Conservation (phyloP, 2,113 vertebrate species). For the Antigone vipio region DNA sequence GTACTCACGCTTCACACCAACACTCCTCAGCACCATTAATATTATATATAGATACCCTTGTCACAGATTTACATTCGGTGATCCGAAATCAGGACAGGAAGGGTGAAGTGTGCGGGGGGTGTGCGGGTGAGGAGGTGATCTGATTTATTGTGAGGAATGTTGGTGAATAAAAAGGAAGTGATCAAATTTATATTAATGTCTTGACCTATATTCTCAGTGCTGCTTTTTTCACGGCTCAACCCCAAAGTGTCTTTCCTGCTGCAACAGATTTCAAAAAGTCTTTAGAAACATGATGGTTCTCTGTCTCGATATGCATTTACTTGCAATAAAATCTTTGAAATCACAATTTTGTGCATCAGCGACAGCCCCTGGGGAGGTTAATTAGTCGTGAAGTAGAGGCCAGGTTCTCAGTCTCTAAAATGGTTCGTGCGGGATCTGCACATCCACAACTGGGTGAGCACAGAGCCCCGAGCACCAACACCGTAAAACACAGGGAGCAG, state of each 20-base stretch:
- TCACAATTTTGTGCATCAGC: neutral
- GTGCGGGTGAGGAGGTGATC: constrained; percentile 49
- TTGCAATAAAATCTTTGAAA: constrained; percentile 12
- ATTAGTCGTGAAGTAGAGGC: neutral
- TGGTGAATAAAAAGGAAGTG: constrained; percentile 85
- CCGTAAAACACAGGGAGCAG: neutral
- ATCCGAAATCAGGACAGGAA: constrained; percentile 84
- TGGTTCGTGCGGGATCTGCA: neutral
- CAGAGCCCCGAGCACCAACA: neutral
- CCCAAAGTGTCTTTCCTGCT: constrained; percentile 49
- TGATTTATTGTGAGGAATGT: constrained; percentile 89
- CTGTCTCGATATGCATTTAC: neutral
- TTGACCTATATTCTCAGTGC: constrained; percentile 77
- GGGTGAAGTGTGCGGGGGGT: constrained; percentile 63
- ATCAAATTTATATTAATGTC: constrained; percentile 86
- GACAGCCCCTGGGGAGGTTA: neutral
- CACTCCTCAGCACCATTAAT: constrained; percentile 90
- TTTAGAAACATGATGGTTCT: neutral
- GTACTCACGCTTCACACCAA: constrained; percentile 78
- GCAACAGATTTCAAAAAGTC: constrained; percentile 34
- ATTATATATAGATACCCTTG: constrained; percentile 99
- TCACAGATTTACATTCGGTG: constrained; percentile 91
- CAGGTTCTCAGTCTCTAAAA: neutral
- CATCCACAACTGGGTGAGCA: neutral
- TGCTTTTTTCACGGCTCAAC: constrained; percentile 59